Base-by-base conservation (phyloP, 2,113 vertebrate genomes). In the Eulemur rufifrons region DNA sequence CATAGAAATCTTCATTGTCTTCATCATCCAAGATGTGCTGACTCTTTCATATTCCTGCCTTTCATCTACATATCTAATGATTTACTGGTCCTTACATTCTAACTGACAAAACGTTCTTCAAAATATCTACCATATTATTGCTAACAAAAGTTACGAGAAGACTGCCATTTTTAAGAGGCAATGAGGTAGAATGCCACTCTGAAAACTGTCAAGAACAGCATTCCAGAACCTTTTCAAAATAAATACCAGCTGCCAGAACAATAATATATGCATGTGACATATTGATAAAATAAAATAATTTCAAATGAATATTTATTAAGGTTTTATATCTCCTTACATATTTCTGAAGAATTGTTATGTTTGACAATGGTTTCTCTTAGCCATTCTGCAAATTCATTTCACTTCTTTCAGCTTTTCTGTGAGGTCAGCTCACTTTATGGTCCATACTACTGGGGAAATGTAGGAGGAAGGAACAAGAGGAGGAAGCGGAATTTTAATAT, bases 281-380 rank as follows among this genome's bases (percentile, higher is more conserved):
- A 83, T 61, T 54, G 47, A 87, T 91, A 74, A 96, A 94, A 80
- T 77, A 68, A 95, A 74, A 87, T 84, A 68, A 73, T 66, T 82
- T 94, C 45, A 80, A 80, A 52, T 88, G 45, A 95, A 56, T 91
- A 80, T 71, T 94, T 95, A 71, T 80, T 91, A 69, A 56, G 32
- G 1, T 52, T 89, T 81, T 69, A 5, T 37, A 45, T 76, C 34
- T 93, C 52, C 20, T 80, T 85, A 42, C 20, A 83, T 71, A 80
- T 86, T 86, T 85, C 10, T 76, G 45, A 88, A 73, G 45, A 74
- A 59, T 8, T 21, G 7, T 23, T 23, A 56, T 71, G 64, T 90
- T 81, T 54, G 15, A n/a, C 29, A 42, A 86, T 66, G 18, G 2
- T 66, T 95, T 56, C 61, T 54, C 39, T 92, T 85, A 78, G 32